Percentiles rank a stretch among this genome's conserved stretches.
Evolutionary conservation across 2,113 vertebrate species (phyloP).

Genomic region (Muntiacus muntjak): DNA sequence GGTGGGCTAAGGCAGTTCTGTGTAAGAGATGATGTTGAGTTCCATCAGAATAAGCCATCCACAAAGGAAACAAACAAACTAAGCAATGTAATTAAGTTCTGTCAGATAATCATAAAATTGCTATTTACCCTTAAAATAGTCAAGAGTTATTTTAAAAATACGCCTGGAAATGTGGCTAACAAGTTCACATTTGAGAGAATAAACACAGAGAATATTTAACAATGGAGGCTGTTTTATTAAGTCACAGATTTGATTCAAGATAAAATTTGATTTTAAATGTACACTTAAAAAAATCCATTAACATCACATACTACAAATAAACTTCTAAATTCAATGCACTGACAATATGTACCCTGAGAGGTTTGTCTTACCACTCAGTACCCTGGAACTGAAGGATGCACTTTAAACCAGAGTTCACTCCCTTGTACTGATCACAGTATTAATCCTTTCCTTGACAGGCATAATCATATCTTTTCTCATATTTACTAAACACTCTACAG

Average conservation of each 20-base stretch:
- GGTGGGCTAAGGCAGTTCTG: neutral
- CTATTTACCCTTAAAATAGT: neutral
- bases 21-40: neutral
- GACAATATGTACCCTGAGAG: neutral
- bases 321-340: neutral
- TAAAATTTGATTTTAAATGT: neutral
- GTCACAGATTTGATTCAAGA: neutral
- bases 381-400: neutral
- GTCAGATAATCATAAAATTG: neutral
- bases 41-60: neutral
- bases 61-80: neutral
- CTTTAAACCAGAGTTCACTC: neutral
- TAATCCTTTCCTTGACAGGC: neutral
- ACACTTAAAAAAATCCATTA: neutral
- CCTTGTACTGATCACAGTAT: neutral
- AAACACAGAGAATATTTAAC: neutral
- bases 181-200: neutral
- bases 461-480: neutral
- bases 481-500: neutral
- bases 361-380: neutral
- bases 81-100: neutral
- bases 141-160: neutral
- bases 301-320: neutral
- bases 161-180: neutral
- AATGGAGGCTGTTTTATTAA: neutral